These are phyloP conservation scores for Opisthocomus hoazin DNA, from an alignment of 2,113 vertebrate genomes.

Conservation along the genomic window DNA sequence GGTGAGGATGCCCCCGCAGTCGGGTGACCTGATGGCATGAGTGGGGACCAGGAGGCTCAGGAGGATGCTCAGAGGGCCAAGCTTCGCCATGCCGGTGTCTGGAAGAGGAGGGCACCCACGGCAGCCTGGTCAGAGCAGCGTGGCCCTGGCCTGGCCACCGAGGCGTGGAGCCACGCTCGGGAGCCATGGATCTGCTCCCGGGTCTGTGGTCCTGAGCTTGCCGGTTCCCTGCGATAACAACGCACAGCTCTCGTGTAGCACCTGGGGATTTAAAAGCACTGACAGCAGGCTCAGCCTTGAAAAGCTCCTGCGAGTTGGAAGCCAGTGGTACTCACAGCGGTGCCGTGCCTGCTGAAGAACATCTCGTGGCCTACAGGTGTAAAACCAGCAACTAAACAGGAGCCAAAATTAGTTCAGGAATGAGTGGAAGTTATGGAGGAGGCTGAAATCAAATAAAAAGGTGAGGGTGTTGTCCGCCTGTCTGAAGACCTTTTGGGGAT, in stretches of 20 bases:
- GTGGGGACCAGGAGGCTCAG: not conserved
- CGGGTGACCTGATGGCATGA: not conserved
- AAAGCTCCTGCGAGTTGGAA: not conserved
- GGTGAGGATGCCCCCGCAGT: constrained; percentile 23
- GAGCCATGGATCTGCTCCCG: not conserved
- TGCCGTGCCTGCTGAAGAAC: not conserved
- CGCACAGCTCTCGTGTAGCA: rapidly evolving
- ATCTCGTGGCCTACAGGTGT: not conserved
- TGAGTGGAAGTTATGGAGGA: not conserved
- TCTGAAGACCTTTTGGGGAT: not conserved
- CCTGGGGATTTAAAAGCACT: not conserved
- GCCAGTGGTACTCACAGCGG: not conserved
- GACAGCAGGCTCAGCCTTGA: not conserved
- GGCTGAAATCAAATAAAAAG: not conserved
- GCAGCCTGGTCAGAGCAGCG: rapidly evolving
- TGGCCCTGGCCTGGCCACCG: too few species aligned
- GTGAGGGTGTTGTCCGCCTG: not conserved
- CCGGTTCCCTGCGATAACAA: not conserved
- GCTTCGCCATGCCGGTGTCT: rapidly evolving
- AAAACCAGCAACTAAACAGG: not conserved
- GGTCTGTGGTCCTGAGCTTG: rapidly evolving
- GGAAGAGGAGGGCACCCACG: not conserved
- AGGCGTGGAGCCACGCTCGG: rapidly evolving
- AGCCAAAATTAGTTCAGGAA: not conserved
- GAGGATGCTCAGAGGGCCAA: not conserved